Percentiles rank a stretch among this genome's conserved stretches.
Evolutionary conservation across 2,797 vertebrate species (phyloP).

Genomic region (Alosa sapidissima): DNA sequence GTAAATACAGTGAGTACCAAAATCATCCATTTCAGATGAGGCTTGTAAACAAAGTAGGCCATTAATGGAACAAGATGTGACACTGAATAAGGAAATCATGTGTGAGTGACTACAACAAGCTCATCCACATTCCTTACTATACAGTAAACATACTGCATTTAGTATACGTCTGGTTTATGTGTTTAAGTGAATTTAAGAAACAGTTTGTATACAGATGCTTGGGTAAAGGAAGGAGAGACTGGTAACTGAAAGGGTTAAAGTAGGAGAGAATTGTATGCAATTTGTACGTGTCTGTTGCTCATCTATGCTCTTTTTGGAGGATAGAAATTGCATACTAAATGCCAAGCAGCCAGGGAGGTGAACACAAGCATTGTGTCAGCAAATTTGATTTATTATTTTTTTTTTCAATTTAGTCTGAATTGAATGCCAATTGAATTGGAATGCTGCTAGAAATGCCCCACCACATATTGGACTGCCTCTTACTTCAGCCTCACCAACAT

Average conservation of each 20-base stretch:
- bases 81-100: neutral
- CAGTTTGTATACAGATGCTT: neutral
- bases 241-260: neutral
- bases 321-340: constrained; percentile 26
- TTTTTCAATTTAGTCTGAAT: constrained; percentile 40
- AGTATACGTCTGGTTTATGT: neutral
- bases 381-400: constrained; percentile 38
- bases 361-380: constrained; percentile 29
- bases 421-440: constrained; percentile 39
- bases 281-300: constrained; percentile 31
- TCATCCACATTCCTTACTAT: neutral
- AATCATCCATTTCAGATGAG: neutral
- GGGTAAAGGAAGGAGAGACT: neutral
- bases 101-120: neutral
- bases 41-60: neutral
- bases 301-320: constrained; percentile 29
- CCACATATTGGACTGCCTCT: constrained; percentile 4
- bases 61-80: neutral
- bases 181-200: neutral
- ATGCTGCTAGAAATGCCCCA: neutral
- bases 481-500: neutral
- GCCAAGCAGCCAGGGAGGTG: neutral
- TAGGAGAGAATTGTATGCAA: neutral
- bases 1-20: neutral
- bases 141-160: neutral